Base-by-base conservation (phyloP, 2,797 vertebrate species). In the Manis pentadactyla region DNA sequence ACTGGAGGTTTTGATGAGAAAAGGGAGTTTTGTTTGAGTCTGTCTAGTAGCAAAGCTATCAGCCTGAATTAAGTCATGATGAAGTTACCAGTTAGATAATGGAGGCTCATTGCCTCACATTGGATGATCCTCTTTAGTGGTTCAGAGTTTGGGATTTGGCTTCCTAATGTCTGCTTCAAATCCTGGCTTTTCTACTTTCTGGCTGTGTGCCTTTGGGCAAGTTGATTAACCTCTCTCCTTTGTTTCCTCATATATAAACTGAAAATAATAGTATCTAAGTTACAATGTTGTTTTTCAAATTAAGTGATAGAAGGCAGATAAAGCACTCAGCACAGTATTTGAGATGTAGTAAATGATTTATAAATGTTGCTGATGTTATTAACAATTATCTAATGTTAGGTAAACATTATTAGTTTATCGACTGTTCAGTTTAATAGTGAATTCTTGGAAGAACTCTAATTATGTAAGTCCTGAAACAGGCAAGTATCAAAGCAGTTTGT, bases 391-490 rank as follows among this genome's bases (percentile, higher is more conserved):
- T 71, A 64, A 42, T n/a, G 2, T 55, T 86, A 63, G 1, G 34
- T 46, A 61, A 87, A 69, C 59, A 10, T 46, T 73, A 91, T 68
- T 68, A 85, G 23, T 69, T 55, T 86, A 19, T 64, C 46, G 10
- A 46, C 46, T 46, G 11, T 46, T 66, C 21, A 34, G 17, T 37
- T 66, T 23, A 73, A 55, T 69, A 59, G 4, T 57, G 25, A 77
- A 94, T 88, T 79, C 21, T 66, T 73, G 49, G 81, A 93, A 63
- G 19, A n/a, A 68, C 5, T 55, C 15, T 92, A 79, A 69, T 93
- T 88, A 51, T 8, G 0, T 71, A 63, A 51, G 18, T n/a, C 61
- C 5, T 81, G 73, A 77, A 31, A 29, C 21, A 73, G 71, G 29
- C 6, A 27, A 37, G 10, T 81, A 46, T 15, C 78, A 27, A 51